Evolutionary conservation across 2,113 vertebrate species (phyloP), one percentile per base, ranked within the genome.

Genomic region (Cairina moschata): DNA sequence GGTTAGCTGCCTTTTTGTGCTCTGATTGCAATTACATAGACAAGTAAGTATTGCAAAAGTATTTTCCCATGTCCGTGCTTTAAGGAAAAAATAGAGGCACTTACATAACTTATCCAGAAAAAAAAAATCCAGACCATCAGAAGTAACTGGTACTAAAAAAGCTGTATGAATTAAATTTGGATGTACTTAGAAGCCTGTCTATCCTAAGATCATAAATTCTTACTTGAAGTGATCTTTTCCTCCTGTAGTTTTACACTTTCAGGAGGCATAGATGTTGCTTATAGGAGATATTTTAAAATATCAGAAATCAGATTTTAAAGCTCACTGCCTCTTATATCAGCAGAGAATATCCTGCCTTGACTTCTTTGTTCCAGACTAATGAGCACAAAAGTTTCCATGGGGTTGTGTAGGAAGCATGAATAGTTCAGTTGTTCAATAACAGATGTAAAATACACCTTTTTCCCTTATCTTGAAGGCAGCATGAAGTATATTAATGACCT

Each of bases 121-220:
- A 20, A 56, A 42, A n/a, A 48, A 60, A 22, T 29, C 55, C 55
- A 67, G 17, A 13, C 29, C 29, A 34, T 54, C 22, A 42, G 46
- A 62, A 36, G 42, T 60, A 73, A 69, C 40, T 6, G 4, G 22
- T 16, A n/a, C 17, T 59, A 20, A 54, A 76, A 38, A 40, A 32
- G 18, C 18, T 95, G 42, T n/a, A 48, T 71, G 55, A 77, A 50
- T 60, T 54, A 78, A 67, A 87, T 84, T 72, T 88, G 74, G 25
- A 42, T 82, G 14, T 67, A 22, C 36, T 78, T 52, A 40, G 21
- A 63, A 63, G 36, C 31, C 40, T 66, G 21, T 40, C 40, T 87
- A 81, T 85, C 60, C 74, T 55, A 65, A 71, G 42, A 60, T 85
- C 16, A 4, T 79, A 5, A 73, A 86, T 93, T 58, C 32, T 67